phyloP scores from a whole-genome alignment of 2,797 vertebrate species.

The Tragopan temminckii region DNA sequence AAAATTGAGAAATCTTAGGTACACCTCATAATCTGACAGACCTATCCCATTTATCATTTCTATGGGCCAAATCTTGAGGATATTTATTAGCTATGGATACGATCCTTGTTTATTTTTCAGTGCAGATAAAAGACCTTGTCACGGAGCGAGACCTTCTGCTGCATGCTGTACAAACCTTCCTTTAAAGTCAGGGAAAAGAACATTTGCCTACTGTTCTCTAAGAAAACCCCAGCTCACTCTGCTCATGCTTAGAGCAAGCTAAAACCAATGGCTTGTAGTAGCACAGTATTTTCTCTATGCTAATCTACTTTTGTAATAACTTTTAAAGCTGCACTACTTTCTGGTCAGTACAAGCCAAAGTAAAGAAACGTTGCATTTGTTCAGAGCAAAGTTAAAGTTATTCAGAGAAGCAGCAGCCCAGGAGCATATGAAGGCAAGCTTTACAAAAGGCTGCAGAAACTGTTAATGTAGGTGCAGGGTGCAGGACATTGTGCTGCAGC shows the following conservation, averaged over 20 bases:
- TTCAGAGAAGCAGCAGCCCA: neutral
- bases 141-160: slow-evolving; percentile 4
- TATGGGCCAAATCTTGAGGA: neutral
- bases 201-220: neutral
- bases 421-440: neutral
- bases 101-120: slow-evolving; percentile 23
- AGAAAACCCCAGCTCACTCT: neutral
- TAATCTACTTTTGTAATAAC: neutral
- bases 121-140: slow-evolving; percentile 17
- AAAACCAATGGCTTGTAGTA: neutral
- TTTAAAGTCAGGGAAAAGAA: slow-evolving; percentile 2
- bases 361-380: neutral
- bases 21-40: slow-evolving; percentile 20
- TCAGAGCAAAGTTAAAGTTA: neutral
- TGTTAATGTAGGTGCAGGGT: neutral
- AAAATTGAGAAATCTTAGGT: slow-evolving; percentile 18
- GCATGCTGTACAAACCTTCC: neutral
- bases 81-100: slow-evolving; percentile 18
- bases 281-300: neutral
- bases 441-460: neutral
- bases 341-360: neutral
- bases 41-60: slow-evolving; percentile 12
- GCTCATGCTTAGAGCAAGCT: neutral
- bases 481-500: neutral
- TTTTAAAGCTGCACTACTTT: neutral